These are phyloP conservation scores for Villa cingulata DNA, from an alignment of 2,888 invertebrate species.

Conservation along the genomic window DNA sequence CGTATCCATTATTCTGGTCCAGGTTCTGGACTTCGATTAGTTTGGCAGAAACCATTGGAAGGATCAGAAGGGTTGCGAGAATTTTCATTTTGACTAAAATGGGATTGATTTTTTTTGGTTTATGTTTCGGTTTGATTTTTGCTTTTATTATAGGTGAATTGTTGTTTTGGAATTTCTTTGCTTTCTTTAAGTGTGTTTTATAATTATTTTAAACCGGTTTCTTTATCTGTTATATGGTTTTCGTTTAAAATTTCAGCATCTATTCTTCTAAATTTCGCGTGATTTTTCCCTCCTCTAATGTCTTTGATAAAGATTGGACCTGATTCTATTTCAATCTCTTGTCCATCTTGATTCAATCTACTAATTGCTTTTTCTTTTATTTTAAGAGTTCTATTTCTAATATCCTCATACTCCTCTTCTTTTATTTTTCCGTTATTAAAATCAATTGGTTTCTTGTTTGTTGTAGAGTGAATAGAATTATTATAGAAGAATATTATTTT, in stretches of 20 bases:
- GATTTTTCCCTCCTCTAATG: conserved; percentile 5
- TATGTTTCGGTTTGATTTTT: background rate
- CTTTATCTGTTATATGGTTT: conserved; percentile 10
- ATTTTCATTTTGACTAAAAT: background rate
- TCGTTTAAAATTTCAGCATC: conserved; percentile 8
- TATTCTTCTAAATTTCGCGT: conserved; percentile 14
- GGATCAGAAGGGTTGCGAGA: too few species aligned
- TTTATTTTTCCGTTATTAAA: conserved; percentile 13
- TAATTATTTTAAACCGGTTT: conserved; percentile 13
- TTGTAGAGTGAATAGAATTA: background rate
- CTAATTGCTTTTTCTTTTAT: background rate
- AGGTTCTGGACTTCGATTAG: too few species aligned
- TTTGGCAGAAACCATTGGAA: too few species aligned
- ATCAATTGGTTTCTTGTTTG: too few species aligned
- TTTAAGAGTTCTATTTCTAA: conserved; percentile 6
- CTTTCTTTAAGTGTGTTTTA: conserved; percentile 12
- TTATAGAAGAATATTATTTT: conserved; percentile 13
- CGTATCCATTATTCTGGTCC: too few species aligned
- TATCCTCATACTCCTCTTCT: conserved; percentile 9
- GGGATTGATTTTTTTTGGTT: background rate
- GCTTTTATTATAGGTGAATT: conserved; percentile 7
- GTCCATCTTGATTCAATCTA: conserved; percentile 5
- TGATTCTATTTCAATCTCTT: background rate
- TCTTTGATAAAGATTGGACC: conserved; percentile 1
- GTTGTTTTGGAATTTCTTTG: conserved; percentile 11